Evolutionary conservation across 2,113 vertebrate genomes (phyloP).

Genomic region (Chelonoidis abingdonii): DNA sequence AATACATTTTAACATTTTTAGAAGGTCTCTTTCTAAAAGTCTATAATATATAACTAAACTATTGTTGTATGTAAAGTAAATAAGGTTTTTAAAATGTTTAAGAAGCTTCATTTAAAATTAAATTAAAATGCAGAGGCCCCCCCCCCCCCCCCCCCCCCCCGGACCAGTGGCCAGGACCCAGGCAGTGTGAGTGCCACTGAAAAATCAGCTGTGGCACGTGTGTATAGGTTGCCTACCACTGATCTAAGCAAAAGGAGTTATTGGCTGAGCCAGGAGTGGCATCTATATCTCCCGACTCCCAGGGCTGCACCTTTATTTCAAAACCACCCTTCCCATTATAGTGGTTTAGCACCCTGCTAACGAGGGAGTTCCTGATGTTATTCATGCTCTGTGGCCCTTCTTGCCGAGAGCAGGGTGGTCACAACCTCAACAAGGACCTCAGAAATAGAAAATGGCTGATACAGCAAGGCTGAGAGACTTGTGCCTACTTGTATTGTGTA

Average conservation of each 20-base stretch:
- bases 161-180: no score
- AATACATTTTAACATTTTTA: no score
- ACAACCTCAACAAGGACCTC: background rate
- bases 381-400: background rate
- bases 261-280: background rate
- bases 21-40: no score
- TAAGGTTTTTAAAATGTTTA: no score
- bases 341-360: background rate
- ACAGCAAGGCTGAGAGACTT: background rate
- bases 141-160: no score
- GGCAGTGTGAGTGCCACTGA: no score
- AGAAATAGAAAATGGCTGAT: background rate
- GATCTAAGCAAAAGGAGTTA: background rate
- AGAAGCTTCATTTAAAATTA: no score
- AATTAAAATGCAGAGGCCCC: no score
- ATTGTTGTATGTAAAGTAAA: no score
- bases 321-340: background rate
- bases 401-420: background rate
- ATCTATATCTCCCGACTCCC: background rate
- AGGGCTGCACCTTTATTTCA: background rate
- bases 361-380: background rate
- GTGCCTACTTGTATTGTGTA: background rate
- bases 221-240: no score
- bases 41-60: no score
- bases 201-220: no score